Evolutionary conservation across 2,888 invertebrate genomes (phyloP).

Genomic region (Noctua fimbriata): DNA sequence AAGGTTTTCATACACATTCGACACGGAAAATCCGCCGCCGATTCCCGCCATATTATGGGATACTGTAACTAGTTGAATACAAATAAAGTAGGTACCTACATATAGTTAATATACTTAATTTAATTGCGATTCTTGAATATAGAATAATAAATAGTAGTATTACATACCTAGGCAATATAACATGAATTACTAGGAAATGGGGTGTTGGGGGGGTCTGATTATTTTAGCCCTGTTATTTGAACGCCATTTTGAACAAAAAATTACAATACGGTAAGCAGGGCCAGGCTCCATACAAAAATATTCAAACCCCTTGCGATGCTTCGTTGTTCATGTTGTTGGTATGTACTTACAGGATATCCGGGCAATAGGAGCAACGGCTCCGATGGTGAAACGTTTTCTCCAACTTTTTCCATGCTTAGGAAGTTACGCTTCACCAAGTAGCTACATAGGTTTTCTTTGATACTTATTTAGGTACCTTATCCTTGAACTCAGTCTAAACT

Average conservation of each 20-base stretch:
- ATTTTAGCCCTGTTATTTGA: not conserved
- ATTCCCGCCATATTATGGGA: slow-evolving; percentile 69
- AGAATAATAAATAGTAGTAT: not conserved
- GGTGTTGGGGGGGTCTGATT: not conserved
- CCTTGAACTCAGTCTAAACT: slow-evolving; percentile 8
- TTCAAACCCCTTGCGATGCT: not conserved
- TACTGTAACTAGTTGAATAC: slow-evolving; percentile 49
- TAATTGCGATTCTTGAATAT: not conserved
- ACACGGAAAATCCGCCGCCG: slow-evolving; percentile 77
- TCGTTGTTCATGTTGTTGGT: not conserved
- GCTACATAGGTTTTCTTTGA: not conserved
- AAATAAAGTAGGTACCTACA: not conserved
- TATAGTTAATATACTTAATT: not conserved
- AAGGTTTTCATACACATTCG: slow-evolving; percentile 84
- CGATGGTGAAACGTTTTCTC: slow-evolving; percentile 25
- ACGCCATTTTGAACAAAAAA: not conserved
- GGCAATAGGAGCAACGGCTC: slow-evolving; percentile 42
- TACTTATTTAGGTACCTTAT: not conserved
- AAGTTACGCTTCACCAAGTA: not conserved
- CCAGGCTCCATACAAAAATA: not conserved
- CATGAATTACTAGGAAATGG: not conserved
- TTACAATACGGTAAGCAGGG: not conserved
- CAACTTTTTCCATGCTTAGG: slow-evolving; percentile 46
- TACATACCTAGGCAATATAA: not conserved
- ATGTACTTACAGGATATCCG: slow-evolving; percentile 42